phyloP scores from a whole-genome alignment of 2,888 invertebrate genomes.

The Amphiduros pacificus region DNA sequence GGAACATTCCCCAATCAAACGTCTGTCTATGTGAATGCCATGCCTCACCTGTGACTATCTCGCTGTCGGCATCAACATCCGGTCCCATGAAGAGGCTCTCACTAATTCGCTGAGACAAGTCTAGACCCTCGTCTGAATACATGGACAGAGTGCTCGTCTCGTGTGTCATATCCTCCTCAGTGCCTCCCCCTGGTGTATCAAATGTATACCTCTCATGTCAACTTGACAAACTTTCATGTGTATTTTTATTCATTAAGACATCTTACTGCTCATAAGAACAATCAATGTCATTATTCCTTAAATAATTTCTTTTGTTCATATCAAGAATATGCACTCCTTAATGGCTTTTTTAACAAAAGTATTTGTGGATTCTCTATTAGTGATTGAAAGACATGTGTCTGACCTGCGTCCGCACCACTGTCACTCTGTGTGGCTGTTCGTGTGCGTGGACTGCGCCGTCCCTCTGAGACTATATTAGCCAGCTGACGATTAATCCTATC shows the following conservation, averaged over 20 bases:
- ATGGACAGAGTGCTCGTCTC: constrained; percentile 36
- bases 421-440: background rate
- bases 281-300: too few species aligned
- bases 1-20: too few species aligned
- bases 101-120: constrained; percentile 50
- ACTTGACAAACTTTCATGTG: too few species aligned
- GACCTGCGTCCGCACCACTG: constrained; percentile 5
- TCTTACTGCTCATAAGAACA: too few species aligned
- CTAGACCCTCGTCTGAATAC: constrained; percentile 54
- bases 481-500: constrained; percentile 48
- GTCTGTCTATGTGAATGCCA: too few species aligned
- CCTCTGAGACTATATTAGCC: constrained; percentile 29
- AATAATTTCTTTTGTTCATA: too few species aligned
- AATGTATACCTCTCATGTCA: too few species aligned
- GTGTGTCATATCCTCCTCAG: constrained; percentile 10
- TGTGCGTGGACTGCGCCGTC: background rate
- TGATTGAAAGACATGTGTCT: too few species aligned
- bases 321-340: too few species aligned
- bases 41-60: constrained; percentile 46
- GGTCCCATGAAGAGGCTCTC: constrained; percentile 54
- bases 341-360: too few species aligned
- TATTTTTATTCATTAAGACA: too few species aligned
- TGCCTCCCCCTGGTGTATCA: background rate
- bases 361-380: too few species aligned
- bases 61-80: constrained; percentile 49